A percentile compares a stretch with the other conserved stretches of the same genome.
Conservation (phyloP, 1,140 invertebrate genomes). For the Caenorhabditis briggsae region DNA sequence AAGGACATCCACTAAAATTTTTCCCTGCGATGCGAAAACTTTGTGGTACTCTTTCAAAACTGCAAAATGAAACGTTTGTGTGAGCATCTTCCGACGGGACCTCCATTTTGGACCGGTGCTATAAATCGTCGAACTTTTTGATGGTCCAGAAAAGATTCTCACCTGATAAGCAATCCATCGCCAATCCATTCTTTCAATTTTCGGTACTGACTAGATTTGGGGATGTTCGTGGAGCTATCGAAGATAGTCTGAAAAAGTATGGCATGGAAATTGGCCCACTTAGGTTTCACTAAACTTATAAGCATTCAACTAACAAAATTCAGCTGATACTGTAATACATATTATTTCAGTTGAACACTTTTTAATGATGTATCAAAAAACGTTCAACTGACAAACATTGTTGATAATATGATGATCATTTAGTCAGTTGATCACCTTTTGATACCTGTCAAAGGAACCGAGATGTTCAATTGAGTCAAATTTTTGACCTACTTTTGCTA, state of each 20-base stretch:
- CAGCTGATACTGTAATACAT: too few relatives aligned
- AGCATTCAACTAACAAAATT: too few relatives aligned
- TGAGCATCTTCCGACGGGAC: slow-evolving; percentile 26
- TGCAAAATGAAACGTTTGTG: slow-evolving; percentile 81
- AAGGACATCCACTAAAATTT: slow-evolving; percentile 74
- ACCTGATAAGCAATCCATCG: slow-evolving; percentile 21
- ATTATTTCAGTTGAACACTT: neutral
- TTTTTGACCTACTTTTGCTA: neutral
- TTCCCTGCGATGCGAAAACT: slow-evolving; percentile 85
- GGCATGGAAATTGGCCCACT: too few relatives aligned
- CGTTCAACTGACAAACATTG: too few relatives aligned
- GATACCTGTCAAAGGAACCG: too few relatives aligned
- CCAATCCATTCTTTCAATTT: slow-evolving; percentile 36
- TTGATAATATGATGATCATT: too few relatives aligned
- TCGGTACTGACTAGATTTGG: slow-evolving; percentile 4
- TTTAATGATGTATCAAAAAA: too few relatives aligned
- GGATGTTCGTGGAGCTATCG: slow-evolving; percentile 9
- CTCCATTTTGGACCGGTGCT: slow-evolving; percentile 13
- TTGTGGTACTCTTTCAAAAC: slow-evolving; percentile 87
- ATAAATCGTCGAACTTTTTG: neutral
- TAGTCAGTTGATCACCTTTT: too few relatives aligned
- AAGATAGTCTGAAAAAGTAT: neutral
- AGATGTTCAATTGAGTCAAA: too few relatives aligned
- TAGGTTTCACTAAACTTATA: too few relatives aligned
- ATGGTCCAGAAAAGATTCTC: neutral